phyloP scores from a whole-genome alignment of 2,797 vertebrate species.

The Dryobates pubescens region DNA sequence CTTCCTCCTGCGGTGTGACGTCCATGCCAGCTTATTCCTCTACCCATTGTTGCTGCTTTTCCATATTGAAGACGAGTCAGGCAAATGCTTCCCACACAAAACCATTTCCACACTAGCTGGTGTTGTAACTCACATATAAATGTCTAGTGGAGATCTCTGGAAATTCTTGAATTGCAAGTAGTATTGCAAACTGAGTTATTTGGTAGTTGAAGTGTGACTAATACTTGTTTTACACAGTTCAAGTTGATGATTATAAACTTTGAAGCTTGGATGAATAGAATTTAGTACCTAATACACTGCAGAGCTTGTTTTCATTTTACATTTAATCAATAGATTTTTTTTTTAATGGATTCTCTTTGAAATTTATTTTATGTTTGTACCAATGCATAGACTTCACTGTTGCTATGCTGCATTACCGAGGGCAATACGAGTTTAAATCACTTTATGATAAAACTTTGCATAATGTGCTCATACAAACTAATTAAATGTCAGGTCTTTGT shows the following conservation, averaged over 20 bases:
- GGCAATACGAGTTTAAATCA: constrained; percentile 66
- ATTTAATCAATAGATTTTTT: constrained; percentile 51
- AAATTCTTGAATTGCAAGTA: background rate
- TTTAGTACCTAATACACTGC: constrained; percentile 7
- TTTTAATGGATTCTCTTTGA: constrained; percentile 47
- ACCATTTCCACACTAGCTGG: background rate
- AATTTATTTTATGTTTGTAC: constrained; percentile 52
- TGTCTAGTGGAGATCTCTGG: background rate
- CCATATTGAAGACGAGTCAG: background rate
- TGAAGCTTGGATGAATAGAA: constrained; percentile 29
- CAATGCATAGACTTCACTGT: background rate
- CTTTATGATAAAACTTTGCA: constrained; percentile 71
- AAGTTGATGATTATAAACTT: constrained; percentile 30
- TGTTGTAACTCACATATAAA: background rate
- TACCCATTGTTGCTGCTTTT: background rate
- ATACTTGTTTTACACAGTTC: constrained; percentile 34
- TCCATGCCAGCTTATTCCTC: background rate
- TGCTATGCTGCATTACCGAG: constrained; percentile 16
- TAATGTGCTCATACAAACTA: constrained; percentile 75
- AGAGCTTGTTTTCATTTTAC: constrained; percentile 25
- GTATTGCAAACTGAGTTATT: constrained; percentile 10
- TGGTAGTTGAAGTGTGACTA: constrained; percentile 12
- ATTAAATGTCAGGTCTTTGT: constrained; percentile 78
- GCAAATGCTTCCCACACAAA: background rate
- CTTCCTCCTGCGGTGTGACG: background rate